A percentile compares a stretch with the other conserved stretches of the same genome.
These are phyloP conservation scores for Enteromius unitaeniatus DNA, from an alignment of 2,797 vertebrate species.

Conservation along the genomic window DNA sequence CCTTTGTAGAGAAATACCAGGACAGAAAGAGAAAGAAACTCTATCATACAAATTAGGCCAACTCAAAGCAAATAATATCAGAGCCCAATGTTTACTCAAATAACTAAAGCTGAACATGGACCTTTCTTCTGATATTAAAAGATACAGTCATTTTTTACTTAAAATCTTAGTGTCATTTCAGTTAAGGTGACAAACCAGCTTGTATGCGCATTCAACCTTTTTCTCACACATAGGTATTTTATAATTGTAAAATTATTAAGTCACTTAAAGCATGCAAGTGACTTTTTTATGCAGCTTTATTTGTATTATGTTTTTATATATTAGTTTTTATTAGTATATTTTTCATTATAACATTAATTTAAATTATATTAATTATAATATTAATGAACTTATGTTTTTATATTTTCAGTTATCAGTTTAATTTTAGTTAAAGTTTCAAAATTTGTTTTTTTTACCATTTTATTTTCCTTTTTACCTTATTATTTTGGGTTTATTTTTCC, in stretches of 20 bases:
- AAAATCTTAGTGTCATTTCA: background rate
- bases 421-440: background rate
- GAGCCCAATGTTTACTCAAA: background rate
- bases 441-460: background rate
- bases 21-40: background rate
- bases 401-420: background rate
- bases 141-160: background rate
- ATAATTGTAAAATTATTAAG: background rate
- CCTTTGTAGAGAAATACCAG: background rate
- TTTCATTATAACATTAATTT: background rate
- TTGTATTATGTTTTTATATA: background rate
- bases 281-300: background rate
- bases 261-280: background rate
- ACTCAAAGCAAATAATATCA: background rate
- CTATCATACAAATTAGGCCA: background rate
- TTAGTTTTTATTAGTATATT: background rate
- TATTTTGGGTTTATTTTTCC: too few relatives aligned
- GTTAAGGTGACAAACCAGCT: background rate
- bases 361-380: too few relatives aligned
- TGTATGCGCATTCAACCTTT: background rate
- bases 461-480: too few relatives aligned
- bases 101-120: background rate
- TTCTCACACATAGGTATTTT: background rate
- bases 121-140: background rate
- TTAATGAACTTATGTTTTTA: background rate